Conservation (phyloP, 2,797 vertebrate genomes). For the Chaetophractus vellerosus region DNA sequence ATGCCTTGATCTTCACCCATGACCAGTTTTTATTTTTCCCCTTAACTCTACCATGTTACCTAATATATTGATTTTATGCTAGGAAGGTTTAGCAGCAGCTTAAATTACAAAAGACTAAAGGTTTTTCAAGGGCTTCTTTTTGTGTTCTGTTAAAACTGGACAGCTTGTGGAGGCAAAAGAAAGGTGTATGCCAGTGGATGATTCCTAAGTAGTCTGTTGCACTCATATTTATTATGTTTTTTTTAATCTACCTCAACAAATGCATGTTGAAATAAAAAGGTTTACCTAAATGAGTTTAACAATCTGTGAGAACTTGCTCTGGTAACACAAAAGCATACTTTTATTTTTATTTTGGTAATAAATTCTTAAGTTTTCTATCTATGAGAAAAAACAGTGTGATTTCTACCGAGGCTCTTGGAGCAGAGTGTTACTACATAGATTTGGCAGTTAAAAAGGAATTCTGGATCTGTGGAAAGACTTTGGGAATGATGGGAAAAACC, state of each 20-base stretch:
- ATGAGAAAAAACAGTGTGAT: not conserved
- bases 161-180: constrained; percentile 83
- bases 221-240: constrained; percentile 63
- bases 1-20: constrained; percentile 73
- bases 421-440: not conserved
- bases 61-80: constrained; percentile 77
- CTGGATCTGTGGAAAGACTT: not conserved
- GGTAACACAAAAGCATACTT: not conserved
- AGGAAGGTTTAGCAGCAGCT: constrained; percentile 83
- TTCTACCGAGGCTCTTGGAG: not conserved
- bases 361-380: too few species aligned
- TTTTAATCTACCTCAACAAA: constrained; percentile 74
- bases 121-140: constrained; percentile 85
- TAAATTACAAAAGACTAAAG: constrained; percentile 81
- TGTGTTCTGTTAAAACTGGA: constrained; percentile 82
- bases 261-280: constrained; percentile 65
- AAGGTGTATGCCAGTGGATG: constrained; percentile 65
- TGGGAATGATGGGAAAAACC: too few species aligned
- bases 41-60: constrained; percentile 75
- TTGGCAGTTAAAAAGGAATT: not conserved
- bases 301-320: constrained; percentile 57
- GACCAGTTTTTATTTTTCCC: constrained; percentile 68
- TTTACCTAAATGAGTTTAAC: constrained; percentile 74
- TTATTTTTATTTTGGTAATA: constrained; percentile 43
- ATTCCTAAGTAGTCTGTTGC: constrained; percentile 78